Base-by-base conservation (phyloP, 2,797 vertebrate genomes). In the Emydoidea blandingii region DNA sequence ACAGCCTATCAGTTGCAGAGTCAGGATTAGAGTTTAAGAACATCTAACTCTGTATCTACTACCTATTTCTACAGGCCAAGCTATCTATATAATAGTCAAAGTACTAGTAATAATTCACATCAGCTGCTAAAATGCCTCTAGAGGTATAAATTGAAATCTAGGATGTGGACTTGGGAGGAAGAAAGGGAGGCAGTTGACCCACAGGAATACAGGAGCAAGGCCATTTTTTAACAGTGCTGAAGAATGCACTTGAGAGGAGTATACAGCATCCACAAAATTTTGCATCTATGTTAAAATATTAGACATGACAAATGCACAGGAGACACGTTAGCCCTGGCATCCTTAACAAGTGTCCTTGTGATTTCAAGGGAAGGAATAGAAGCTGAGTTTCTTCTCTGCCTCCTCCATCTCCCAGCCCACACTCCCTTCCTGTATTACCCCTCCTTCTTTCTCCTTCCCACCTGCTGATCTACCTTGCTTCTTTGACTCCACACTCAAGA, bases 51-150 rank as follows among this genome's bases (percentile, higher is more conserved):
- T 23, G 12, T 56, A 57, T 62, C 50, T 10, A 79, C 62, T 2
- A 2, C 25, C 11, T 14, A 16, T 49, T 91, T 93, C 37, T 37
- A 18, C 16, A 81, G 25, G 21, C 15, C n/a, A 41, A 86, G 8
- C 11, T 89, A 25, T 7, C 21, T 88, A 85, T 88, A 31, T 34
- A 81, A 65, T 0, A 47, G 8, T 5, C 29, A 84, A 78, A 31
- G 4, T 6, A 1, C 44, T 59, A 7, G 44, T n/a, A 0, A 0
- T 19, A 6, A 11, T n/a, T 49, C 12, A 8, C 50, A 88, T 87
- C 76, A 93, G 56, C 4, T 3, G 11, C 37, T 91, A 34, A 85
- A 54, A 76, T 62, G 18, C 2, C 1, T 87, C 12, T 19, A 59
- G 1, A 27, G 18, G 27, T 52, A 62, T 92, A 91, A 86, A 92